phyloP scores from a whole-genome alignment of 2,113 vertebrate species.

The Chaenogobius annularis region DNA sequence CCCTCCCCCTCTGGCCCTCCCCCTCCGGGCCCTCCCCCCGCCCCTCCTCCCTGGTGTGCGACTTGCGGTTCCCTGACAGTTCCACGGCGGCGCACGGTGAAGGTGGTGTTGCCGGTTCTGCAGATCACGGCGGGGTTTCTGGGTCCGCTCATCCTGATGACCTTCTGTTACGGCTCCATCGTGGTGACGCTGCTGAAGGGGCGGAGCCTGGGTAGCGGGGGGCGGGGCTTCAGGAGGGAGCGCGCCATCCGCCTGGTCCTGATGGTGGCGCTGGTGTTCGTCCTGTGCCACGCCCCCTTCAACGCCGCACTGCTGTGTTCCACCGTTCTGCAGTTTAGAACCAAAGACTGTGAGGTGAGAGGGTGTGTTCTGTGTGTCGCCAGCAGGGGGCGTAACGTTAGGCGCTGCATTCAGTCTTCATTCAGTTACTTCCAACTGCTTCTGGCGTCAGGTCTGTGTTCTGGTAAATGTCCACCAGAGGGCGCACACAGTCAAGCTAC shows the following conservation, averaged over 20 bases:
- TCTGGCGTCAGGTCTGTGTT: too few relatives aligned
- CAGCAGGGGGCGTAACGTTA: too few relatives aligned
- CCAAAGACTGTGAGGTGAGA: neutral
- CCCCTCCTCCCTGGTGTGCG: constrained; percentile 67
- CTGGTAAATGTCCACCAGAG: too few relatives aligned
- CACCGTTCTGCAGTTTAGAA: neutral
- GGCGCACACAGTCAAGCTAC: too few relatives aligned
- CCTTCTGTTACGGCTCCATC: constrained; percentile 83
- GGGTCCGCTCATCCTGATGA: constrained; percentile 84
- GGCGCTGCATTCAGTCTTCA: too few relatives aligned
- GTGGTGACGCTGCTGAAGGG: constrained; percentile 80
- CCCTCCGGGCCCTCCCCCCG: neutral
- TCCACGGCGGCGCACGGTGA: constrained; percentile 48
- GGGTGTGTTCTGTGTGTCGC: too few relatives aligned
- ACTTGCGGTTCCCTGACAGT: constrained; percentile 54
- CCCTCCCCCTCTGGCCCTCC: neutral
- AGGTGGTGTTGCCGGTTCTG: constrained; percentile 73
- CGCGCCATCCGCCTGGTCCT: constrained; percentile 85
- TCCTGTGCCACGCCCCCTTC: constrained; percentile 2
- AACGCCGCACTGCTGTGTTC: neutral
- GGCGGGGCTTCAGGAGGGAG: constrained; percentile 1
- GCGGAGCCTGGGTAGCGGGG: constrained; percentile 82
- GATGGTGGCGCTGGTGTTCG: constrained; percentile 20
- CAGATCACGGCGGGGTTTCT: constrained; percentile 86
- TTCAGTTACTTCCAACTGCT: too few relatives aligned